Evolutionary conservation across 2,797 vertebrate species (phyloP), one percentile per base, ranked within the genome.

Genomic region (Rachycentron canadum): DNA sequence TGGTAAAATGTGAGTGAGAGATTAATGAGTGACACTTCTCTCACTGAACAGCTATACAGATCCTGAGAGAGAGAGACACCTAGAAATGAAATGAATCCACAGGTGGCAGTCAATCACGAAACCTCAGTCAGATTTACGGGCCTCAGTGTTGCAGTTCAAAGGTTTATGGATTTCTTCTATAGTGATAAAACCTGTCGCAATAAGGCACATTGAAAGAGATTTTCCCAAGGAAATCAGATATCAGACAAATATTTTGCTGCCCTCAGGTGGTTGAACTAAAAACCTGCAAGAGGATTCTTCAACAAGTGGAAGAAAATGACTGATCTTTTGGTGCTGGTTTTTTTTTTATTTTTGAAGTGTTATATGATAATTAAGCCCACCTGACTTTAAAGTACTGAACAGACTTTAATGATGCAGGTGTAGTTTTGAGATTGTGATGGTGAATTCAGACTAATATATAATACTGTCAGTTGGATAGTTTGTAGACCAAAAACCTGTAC

Each of bases 211-310:
- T 16, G 3, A 28, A 19, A 17, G 34, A 11, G n/a, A 28, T 59
- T n/a, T n/a, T 19, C 3, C 3, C 26, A 50, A 21, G 26, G 21
- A 13, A 30, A 49, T 3, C 2, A 50, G 21, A 32, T n/a, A n/a
- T n/a, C n/a, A 50, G 23, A 1, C 40, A 30, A n/a, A 69, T 21
- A 7, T 26, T 43, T 21, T 80, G 67, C 45, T 59, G 79, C 87
- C 71, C 79, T 56, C 84, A 1, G 17, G 76, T 84, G 87, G 74
- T 36, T 59, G 55, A 0, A 55, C 4, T 14, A 7, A 45, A 66
- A 60, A 74, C 0, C 5, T 41, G 12, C 1, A 32, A 32, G 32
- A 32, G 7, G 32, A 3, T 32, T 32, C 32, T 32, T 32, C 32
- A 32, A 32, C 32, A 32, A 32, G 7, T 32, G 32, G 7, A 32